A percentile compares a stretch with the other conserved stretches of the same genome.
These are phyloP conservation scores for Mixornis gularis DNA, from an alignment of 2,113 vertebrate species.

Conservation along the genomic window DNA sequence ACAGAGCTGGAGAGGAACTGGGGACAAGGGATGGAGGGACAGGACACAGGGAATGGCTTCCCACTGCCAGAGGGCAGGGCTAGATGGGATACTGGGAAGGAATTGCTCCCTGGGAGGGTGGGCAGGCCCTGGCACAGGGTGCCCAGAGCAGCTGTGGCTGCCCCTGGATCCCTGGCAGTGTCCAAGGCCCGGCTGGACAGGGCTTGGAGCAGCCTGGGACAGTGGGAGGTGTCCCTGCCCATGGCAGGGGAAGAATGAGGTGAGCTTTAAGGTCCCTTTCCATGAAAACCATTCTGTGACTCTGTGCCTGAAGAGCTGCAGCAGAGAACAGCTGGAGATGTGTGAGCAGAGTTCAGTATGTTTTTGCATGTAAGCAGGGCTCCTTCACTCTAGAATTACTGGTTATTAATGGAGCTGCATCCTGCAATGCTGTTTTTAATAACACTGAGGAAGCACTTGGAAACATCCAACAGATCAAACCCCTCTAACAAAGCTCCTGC, in stretches of 20 bases:
- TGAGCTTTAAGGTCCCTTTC: neutral
- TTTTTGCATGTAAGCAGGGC: neutral
- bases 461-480: neutral
- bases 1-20: neutral
- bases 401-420: neutral
- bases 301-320: neutral
- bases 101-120: neutral
- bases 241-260: neutral
- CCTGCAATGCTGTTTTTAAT: neutral
- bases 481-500: neutral
- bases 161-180: neutral
- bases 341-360: neutral
- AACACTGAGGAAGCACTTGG: neutral
- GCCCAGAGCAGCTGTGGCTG: neutral
- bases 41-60: neutral
- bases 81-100: neutral
- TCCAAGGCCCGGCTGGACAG: neutral
- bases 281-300: neutral
- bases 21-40: neutral
- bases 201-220: rapidly evolving
- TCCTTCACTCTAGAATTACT: neutral
- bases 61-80: neutral
- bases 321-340: neutral
- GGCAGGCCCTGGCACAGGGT: neutral
- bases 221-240: neutral